phyloP scores from a whole-genome alignment of 2,888 invertebrate genomes.

The Spicauda simplicius region DNA sequence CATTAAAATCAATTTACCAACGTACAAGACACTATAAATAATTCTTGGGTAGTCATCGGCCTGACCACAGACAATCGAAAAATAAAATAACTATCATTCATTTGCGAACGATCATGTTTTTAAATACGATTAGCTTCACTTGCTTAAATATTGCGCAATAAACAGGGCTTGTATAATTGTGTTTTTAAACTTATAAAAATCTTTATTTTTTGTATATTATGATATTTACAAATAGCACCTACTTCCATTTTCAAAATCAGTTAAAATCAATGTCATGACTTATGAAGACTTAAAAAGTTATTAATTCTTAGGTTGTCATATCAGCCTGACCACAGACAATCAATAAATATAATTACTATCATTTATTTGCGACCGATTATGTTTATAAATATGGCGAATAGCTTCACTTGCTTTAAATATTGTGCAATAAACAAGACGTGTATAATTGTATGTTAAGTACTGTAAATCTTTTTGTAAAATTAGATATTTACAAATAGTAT shows the following conservation, averaged over 20 bases:
- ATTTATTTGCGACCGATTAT: constrained; percentile 74
- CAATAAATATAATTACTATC: constrained; percentile 82
- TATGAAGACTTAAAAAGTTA: too few relatives aligned
- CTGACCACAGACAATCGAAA: constrained; percentile 79
- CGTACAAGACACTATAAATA: too few relatives aligned
- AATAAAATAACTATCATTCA: constrained; percentile 83
- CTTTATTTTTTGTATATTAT: too few relatives aligned
- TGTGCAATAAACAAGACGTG: neutral
- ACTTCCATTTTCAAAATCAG: too few relatives aligned
- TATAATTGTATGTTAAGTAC: too few relatives aligned
- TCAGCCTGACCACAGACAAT: constrained; percentile 73
- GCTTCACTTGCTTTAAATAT: constrained; percentile 55
- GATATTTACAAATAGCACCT: too few relatives aligned
- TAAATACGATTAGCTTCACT: constrained; percentile 64
- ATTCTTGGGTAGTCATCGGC: constrained; percentile 74
- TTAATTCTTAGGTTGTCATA: constrained; percentile 78
- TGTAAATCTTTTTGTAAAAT: too few relatives aligned
- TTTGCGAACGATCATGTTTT: constrained; percentile 69
- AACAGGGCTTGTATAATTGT: too few relatives aligned
- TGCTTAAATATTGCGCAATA: neutral
- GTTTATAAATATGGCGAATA: constrained; percentile 59
- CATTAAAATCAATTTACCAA: too few relatives aligned
- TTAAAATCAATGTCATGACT: too few relatives aligned
- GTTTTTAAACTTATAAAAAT: too few relatives aligned
- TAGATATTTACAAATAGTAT: neutral